Evolutionary conservation across 2,888 invertebrate genomes (phyloP).

Genomic region (Tetragnatha montana): DNA sequence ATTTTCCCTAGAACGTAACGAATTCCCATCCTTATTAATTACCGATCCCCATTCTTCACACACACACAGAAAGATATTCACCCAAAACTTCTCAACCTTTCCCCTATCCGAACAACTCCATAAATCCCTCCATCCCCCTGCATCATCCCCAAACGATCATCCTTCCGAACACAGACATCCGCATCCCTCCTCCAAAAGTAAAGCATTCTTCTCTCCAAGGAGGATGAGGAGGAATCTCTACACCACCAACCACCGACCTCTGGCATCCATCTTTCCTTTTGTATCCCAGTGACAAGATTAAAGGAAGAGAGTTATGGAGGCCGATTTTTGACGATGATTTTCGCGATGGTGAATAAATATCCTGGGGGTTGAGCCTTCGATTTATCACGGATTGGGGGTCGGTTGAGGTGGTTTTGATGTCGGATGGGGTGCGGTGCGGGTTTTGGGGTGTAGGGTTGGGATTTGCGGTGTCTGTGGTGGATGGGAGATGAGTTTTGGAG

Average conservation of each 20-base stretch:
- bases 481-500: too few species aligned
- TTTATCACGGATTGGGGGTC: too few species aligned
- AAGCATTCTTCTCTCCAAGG: neutral
- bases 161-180: too few species aligned
- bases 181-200: neutral
- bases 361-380: constrained; percentile 11
- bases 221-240: constrained; percentile 9
- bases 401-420: too few species aligned
- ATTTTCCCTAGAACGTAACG: too few species aligned
- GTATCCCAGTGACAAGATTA: constrained; percentile 35
- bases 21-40: too few species aligned
- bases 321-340: constrained; percentile 43
- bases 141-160: too few species aligned
- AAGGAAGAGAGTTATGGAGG: constrained; percentile 41
- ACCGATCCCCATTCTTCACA: too few species aligned
- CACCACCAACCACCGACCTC: constrained; percentile 19
- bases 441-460: too few species aligned
- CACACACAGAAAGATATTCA: neutral
- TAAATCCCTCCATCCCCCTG: neutral
- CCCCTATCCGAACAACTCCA: neutral
- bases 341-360: constrained; percentile 53
- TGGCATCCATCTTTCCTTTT: constrained; percentile 47
- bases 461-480: too few species aligned
- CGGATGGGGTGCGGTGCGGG: too few species aligned
- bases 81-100: neutral